phyloP scores from a whole-genome alignment of 2,113 vertebrate genomes.

The Nycticryphes semicollaris region DNA sequence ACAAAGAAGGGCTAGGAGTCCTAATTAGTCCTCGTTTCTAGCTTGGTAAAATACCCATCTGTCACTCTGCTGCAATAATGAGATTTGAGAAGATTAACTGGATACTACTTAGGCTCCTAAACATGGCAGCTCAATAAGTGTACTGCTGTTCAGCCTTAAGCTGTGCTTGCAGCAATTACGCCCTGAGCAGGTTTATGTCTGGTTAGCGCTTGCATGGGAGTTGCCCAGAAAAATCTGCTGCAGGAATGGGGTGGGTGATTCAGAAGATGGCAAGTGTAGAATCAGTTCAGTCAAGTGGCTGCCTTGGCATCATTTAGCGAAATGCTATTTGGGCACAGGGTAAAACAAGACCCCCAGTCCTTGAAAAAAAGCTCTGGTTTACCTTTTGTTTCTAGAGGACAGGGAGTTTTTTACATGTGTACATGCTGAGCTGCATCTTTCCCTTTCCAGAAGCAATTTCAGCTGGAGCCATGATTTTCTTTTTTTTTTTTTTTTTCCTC shows the following conservation, averaged over 20 bases:
- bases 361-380: not conserved
- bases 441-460: not conserved
- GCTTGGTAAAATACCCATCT: slow-evolving; percentile 41
- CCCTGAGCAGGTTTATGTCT: not conserved
- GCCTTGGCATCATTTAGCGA: not conserved
- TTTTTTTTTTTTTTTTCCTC: not conserved
- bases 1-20: not conserved
- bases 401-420: not conserved
- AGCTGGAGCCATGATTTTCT: not conserved
- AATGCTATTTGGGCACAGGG: not conserved
- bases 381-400: not conserved
- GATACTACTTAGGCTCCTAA: not conserved
- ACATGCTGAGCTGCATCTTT: not conserved
- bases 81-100: slow-evolving; percentile 57
- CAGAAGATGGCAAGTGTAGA: not conserved
- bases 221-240: not conserved
- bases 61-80: slow-evolving; percentile 32
- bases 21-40: slow-evolving; percentile 52
- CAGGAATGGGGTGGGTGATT: not conserved
- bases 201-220: not conserved
- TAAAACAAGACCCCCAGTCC: not conserved
- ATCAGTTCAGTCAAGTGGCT: not conserved
- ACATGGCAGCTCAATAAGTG: not conserved
- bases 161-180: not conserved
- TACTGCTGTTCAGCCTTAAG: not conserved